Base-by-base conservation (phyloP, 2,797 vertebrate genomes). In the Syngnathus rostellatus region DNA sequence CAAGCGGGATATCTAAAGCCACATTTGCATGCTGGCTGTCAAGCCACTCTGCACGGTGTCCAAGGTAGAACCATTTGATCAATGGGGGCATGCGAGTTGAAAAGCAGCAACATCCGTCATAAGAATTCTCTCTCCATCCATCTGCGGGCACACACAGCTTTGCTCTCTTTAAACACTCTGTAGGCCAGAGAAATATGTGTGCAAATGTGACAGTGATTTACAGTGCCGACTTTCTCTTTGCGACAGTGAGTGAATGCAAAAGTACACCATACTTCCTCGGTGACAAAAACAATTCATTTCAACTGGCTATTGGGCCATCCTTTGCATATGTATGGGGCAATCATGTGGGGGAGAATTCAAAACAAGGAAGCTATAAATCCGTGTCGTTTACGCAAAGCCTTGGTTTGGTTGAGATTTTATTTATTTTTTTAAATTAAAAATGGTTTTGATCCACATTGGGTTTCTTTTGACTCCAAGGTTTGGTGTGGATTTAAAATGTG, bases 121-220 rank as follows among this genome's bases (percentile, higher is more conserved):
- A 7, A 16, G n/a, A 65, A 72, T 69, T 69, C 69, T 69, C 66
- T 63, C 46, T 67, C 67, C 31, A 23, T 37, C 54, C 11, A 14
- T 53, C 57, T 31, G 54, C 23, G 23, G 23, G 23, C 23, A 3
- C 41, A 46, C 53, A n/a, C 68, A 62, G 51, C n/a, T 70, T 60
- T 61, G 68, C 68, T 41, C 41, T 48, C 40, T 25, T 62, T 58
- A 40, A 63, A 69, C 66, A 50, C 59, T 45, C 63, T 23, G n/a
- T 21, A 0, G 58, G 50, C 25, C 46, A 53, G 67, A 68, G 68
- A 66, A 79, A 78, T 69, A 25, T 58, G 75, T 69, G 62, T 39
- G 64, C 67, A 79, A 77, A 75, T 43, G 69, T 75, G 82, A 78
- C 80, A 84, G 73, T 84, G 82, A 86, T 86, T 81, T 83, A 85